Evolutionary conservation across 2,113 vertebrate genomes (phyloP).

Genomic region (Otocyon megalotis): DNA sequence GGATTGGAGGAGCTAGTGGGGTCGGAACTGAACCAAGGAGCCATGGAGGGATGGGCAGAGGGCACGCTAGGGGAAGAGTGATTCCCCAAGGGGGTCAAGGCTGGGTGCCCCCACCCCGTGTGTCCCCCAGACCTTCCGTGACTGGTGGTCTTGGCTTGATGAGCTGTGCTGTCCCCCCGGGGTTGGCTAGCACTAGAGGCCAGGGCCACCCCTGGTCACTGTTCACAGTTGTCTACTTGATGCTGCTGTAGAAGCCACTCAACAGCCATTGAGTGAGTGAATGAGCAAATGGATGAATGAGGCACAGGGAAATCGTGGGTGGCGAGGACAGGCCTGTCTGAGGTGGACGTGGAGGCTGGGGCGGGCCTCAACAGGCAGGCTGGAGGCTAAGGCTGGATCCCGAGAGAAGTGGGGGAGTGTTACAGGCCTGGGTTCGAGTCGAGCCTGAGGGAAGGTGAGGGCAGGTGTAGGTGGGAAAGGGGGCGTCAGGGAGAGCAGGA

Average conservation of each 20-base stretch:
- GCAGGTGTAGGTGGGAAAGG: neutral
- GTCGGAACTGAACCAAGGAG: neutral
- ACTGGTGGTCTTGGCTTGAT: neutral
- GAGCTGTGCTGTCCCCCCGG: too few relatives aligned
- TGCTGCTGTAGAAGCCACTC: neutral
- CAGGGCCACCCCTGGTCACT: neutral
- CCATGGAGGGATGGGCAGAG: too few relatives aligned
- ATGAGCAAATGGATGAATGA: neutral
- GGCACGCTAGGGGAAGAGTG: neutral
- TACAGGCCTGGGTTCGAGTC: neutral
- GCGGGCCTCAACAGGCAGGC: fast-evolving
- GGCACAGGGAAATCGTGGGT: fast-evolving
- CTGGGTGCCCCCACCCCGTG: neutral
- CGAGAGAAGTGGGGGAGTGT: neutral
- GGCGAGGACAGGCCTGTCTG: neutral
- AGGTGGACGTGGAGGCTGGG: fast-evolving
- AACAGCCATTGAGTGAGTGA: fast-evolving
- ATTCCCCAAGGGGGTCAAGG: neutral
- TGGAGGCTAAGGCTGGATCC: neutral
- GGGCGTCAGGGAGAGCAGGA: neutral
- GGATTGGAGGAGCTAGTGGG: neutral
- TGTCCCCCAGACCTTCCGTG: fast-evolving
- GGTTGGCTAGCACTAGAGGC: neutral
- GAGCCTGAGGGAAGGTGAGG: neutral
- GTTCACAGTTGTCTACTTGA: fast-evolving